Percentiles rank a stretch among this genome's conserved stretches.
Evolutionary conservation across 2,797 vertebrate genomes (phyloP).

Genomic region (Parauchenoglanis ngamensis): DNA sequence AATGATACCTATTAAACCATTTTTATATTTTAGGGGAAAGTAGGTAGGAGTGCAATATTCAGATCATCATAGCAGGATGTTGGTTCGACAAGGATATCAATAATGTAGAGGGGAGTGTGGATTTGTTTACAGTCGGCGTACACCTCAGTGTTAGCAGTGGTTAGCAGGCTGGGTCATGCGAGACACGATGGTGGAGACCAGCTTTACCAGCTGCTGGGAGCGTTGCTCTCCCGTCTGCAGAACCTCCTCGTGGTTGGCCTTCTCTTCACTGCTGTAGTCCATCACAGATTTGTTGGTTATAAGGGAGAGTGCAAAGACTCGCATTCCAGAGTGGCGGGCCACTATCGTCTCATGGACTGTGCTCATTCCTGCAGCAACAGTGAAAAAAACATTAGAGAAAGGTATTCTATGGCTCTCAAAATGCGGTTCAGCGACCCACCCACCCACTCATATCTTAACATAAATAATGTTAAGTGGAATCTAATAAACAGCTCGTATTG

Average conservation of each 20-base stretch:
- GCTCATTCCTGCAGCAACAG: slow-evolving; percentile 82
- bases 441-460: neutral
- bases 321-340: slow-evolving; percentile 82
- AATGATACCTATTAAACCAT: neutral
- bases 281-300: slow-evolving; percentile 82
- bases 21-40: neutral
- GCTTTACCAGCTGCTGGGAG: slow-evolving; percentile 75
- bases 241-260: slow-evolving; percentile 85
- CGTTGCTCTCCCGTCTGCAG: slow-evolving; percentile 75
- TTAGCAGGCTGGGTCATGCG: slow-evolving; percentile 57
- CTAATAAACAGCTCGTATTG: neutral
- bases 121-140: neutral
- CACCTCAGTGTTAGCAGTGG: neutral
- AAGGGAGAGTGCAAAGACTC: slow-evolving; percentile 85
- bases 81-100: neutral
- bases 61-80: neutral
- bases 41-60: neutral
- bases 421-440: neutral
- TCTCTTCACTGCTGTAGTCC: slow-evolving; percentile 80
- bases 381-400: neutral
- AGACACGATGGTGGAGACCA: slow-evolving; percentile 77
- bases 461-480: neutral
- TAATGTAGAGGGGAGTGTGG: neutral
- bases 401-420: neutral
- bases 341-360: slow-evolving; percentile 87